These are phyloP conservation scores for Chloromyia formosa DNA, from an alignment of 2,888 invertebrate species.

Conservation along the genomic window DNA sequence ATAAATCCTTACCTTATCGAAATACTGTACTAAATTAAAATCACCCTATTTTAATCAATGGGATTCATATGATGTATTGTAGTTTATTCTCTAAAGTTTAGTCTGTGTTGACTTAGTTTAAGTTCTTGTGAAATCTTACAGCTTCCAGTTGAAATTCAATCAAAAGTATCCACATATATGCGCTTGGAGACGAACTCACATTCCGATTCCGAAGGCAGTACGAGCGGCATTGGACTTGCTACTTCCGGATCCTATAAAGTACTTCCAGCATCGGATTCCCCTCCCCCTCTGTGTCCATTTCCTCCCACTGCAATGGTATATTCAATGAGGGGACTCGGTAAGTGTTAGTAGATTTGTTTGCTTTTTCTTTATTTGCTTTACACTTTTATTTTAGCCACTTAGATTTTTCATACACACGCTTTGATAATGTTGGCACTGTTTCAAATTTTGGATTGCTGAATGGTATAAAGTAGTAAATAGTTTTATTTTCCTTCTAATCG, in stretches of 20 bases:
- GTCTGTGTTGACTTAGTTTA: too few species aligned
- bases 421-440: background rate
- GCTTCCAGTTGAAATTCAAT: constrained; percentile 91
- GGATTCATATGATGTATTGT: too few species aligned
- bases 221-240: constrained; percentile 61
- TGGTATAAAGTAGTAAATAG: background rate
- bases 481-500: background rate
- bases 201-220: constrained; percentile 64
- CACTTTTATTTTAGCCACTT: constrained; percentile 44
- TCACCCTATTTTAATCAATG: too few species aligned
- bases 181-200: constrained; percentile 63
- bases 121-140: too few species aligned
- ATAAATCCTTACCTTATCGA: too few species aligned
- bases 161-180: constrained; percentile 81
- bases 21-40: too few species aligned
- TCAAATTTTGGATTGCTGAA: background rate
- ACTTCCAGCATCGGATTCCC: constrained; percentile 64
- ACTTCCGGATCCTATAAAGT: constrained; percentile 64
- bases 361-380: constrained; percentile 52
- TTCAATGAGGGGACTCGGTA: constrained; percentile 66
- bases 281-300: constrained; percentile 68
- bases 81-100: too few species aligned
- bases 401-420: constrained; percentile 16
- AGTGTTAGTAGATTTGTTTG: constrained; percentile 63
- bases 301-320: constrained; percentile 88